Conservation (phyloP, 1,140 invertebrate genomes). For the Cydia pomonella region DNA sequence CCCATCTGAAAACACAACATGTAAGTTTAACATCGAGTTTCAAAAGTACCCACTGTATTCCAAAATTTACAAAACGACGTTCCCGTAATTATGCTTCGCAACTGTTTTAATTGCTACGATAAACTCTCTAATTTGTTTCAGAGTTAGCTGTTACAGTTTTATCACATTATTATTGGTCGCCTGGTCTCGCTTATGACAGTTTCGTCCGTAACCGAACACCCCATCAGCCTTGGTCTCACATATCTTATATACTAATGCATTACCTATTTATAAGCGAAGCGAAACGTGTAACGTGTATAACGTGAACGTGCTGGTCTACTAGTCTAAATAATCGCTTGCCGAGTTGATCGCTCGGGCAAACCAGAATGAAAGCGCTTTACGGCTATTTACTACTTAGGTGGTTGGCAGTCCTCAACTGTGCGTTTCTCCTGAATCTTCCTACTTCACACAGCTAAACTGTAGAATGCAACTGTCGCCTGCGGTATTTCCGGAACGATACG, state of each 20-base stretch:
- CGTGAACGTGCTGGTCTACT: neutral
- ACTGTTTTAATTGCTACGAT: slow-evolving; percentile 11
- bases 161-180: neutral
- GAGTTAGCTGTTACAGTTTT: slow-evolving; percentile 7
- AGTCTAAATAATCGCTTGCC: neutral
- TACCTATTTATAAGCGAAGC: neutral
- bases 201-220: slow-evolving; percentile 18
- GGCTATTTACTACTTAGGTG: too few relatives aligned
- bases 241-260: slow-evolving; percentile 13
- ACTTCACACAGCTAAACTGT: too few relatives aligned
- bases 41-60: neutral
- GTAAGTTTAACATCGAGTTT: neutral
- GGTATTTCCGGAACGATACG: too few relatives aligned
- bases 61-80: neutral
- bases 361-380: neutral
- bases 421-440: too few relatives aligned
- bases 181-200: slow-evolving; percentile 9
- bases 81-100: slow-evolving; percentile 1
- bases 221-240: slow-evolving; percentile 25
- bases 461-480: too few relatives aligned
- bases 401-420: too few relatives aligned
- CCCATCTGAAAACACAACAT: neutral
- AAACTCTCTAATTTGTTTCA: slow-evolving; percentile 8
- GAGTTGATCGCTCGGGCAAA: neutral
- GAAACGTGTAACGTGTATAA: slow-evolving; percentile 20